phyloP scores from a whole-genome alignment of 2,797 vertebrate genomes.

The Amniataba percoides region DNA sequence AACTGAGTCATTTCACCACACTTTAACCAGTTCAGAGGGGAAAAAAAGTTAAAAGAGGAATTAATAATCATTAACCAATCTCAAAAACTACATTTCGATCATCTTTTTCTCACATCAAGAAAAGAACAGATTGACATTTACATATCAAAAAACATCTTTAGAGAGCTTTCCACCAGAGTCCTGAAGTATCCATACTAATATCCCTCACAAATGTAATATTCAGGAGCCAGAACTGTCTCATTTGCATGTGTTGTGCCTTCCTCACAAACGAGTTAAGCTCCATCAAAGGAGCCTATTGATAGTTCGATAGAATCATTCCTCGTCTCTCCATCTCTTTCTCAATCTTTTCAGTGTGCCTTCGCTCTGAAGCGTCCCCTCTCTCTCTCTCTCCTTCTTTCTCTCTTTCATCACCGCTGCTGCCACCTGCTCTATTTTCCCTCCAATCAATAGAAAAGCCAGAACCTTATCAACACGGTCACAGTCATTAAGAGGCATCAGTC shows the following conservation, averaged over 20 bases:
- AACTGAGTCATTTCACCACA: slow-evolving; percentile 2
- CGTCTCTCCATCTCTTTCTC: slow-evolving; percentile 37
- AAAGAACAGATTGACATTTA: slow-evolving; percentile 20
- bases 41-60: slow-evolving; percentile 28
- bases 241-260: slow-evolving; percentile 62
- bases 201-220: slow-evolving; percentile 2
- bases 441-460: slow-evolving; percentile 70
- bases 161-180: slow-evolving; percentile 1
- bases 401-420: slow-evolving; percentile 63
- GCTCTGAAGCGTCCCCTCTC: slow-evolving; percentile 61
- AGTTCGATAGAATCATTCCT: slow-evolving; percentile 42
- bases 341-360: slow-evolving; percentile 53
- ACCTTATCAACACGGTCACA: slow-evolving; percentile 67
- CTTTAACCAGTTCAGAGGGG: background rate
- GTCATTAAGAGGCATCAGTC: slow-evolving; percentile 56
- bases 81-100: slow-evolving; percentile 23
- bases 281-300: slow-evolving; percentile 76
- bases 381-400: slow-evolving; percentile 7
- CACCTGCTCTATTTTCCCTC: slow-evolving; percentile 68
- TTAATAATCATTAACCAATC: background rate
- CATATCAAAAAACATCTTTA: slow-evolving; percentile 14
- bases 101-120: background rate
- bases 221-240: slow-evolving; percentile 26
- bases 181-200: slow-evolving; percentile 21
- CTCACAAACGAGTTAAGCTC: slow-evolving; percentile 59